phyloP scores from a whole-genome alignment of 2,797 vertebrate genomes.

The Oreonectes daqikongensis region DNA sequence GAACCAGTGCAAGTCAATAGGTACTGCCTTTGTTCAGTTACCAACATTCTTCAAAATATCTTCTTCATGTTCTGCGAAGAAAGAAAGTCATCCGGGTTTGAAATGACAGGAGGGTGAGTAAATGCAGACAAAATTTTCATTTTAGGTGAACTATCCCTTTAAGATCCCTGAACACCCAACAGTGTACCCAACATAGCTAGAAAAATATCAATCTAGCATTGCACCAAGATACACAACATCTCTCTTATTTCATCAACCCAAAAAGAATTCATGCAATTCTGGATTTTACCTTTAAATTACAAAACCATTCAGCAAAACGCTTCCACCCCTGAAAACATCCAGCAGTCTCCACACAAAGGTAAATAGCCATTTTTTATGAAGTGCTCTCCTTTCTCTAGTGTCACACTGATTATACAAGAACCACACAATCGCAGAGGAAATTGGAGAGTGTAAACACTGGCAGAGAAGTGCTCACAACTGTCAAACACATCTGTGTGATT shows the following conservation, averaged over 20 bases:
- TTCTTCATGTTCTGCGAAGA: too few species aligned
- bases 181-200: background rate
- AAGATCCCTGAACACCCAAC: background rate
- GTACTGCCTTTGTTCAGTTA: too few species aligned
- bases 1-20: too few species aligned
- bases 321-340: constrained; percentile 49
- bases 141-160: background rate
- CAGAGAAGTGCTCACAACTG: constrained; percentile 74
- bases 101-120: too few species aligned
- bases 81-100: too few species aligned
- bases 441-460: constrained; percentile 79
- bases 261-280: background rate
- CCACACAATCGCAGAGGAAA: constrained; percentile 69
- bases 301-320: constrained; percentile 3
- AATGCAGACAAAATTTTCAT: too few species aligned
- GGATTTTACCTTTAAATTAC: background rate
- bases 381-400: constrained; percentile 53
- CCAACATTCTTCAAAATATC: too few species aligned
- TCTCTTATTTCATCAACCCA: background rate
- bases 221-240: background rate
- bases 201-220: background rate
- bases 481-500: constrained; percentile 82
- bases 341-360: constrained; percentile 46
- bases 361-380: constrained; percentile 50
- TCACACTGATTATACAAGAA: constrained; percentile 74